These are phyloP conservation scores for Xanthorhoe designata DNA, from an alignment of 2,888 invertebrate species.

Conservation along the genomic window DNA sequence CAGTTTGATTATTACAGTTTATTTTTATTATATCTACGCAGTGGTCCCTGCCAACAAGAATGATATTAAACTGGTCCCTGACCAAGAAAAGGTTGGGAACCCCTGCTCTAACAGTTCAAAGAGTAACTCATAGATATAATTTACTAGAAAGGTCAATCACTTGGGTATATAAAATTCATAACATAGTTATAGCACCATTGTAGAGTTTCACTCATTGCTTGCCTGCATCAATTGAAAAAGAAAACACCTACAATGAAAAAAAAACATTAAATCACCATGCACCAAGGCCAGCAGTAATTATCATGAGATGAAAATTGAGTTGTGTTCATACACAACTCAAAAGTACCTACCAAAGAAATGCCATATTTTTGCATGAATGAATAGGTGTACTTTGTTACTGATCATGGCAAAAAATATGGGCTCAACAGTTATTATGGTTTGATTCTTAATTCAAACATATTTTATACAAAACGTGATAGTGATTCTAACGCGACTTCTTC, in stretches of 20 bases:
- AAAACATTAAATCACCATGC: constrained; percentile 27
- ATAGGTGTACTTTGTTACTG: neutral
- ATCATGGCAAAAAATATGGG: constrained; percentile 7
- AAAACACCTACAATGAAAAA: constrained; percentile 57
- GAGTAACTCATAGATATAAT: constrained; percentile 24
- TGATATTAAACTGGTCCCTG: too few species aligned
- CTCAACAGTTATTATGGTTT: neutral
- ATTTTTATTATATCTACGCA: too few species aligned
- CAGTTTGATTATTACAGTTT: too few species aligned
- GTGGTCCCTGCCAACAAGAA: too few species aligned
- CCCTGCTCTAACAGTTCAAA: constrained; percentile 5
- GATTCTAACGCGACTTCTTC: constrained; percentile 10
- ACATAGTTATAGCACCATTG: constrained; percentile 64
- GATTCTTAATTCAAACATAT: neutral
- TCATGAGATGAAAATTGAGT: neutral
- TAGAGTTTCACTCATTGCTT: constrained; percentile 65
- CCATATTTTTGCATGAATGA: constrained; percentile 7
- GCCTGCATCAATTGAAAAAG: constrained; percentile 46
- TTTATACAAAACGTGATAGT: constrained; percentile 7
- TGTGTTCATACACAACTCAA: constrained; percentile 4
- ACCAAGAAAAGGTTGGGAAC: too few species aligned
- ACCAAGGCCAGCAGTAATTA: constrained; percentile 8
- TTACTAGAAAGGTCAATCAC: constrained; percentile 58
- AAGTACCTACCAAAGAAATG: neutral
- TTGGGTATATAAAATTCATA: constrained; percentile 56